Percentiles rank a stretch among this genome's conserved stretches.
Conservation (phyloP, 2,797 vertebrate species). For the Artibeus jamaicensis region DNA sequence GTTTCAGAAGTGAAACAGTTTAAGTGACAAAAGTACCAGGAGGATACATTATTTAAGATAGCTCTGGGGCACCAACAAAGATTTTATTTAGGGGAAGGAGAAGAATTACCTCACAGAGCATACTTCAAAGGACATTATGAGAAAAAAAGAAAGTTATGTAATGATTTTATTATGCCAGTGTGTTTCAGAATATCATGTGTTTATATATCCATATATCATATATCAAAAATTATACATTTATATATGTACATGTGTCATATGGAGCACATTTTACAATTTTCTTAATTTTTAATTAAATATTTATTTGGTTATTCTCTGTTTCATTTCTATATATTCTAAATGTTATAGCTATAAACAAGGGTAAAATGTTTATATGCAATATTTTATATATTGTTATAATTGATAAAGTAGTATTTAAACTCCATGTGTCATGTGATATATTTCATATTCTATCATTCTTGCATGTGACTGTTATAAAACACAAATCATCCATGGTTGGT, state of each 20-base stretch:
- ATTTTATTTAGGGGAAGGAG: background rate
- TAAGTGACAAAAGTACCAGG: background rate
- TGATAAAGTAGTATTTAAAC: background rate
- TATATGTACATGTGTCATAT: background rate
- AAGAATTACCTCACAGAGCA: background rate
- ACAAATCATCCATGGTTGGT: background rate
- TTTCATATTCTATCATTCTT: background rate
- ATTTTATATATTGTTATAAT: background rate
- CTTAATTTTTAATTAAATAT: background rate
- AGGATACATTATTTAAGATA: conserved; percentile 3
- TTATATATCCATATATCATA: background rate
- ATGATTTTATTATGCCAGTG: background rate
- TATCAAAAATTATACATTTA: background rate
- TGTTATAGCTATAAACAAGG: background rate
- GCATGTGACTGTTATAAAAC: conserved; percentile 40
- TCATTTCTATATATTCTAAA: background rate
- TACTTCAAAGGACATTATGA: background rate
- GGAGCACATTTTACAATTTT: background rate
- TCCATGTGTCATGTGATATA: background rate
- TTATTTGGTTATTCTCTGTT: background rate
- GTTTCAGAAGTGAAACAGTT: background rate
- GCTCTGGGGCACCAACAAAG: background rate
- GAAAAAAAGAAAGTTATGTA: background rate
- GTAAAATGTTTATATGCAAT: background rate
- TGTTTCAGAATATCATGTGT: background rate